Percentiles rank a stretch among this genome's conserved stretches.
phyloP scores from a whole-genome alignment of 1,140 invertebrate species.

The Trichonephila clavata region DNA sequence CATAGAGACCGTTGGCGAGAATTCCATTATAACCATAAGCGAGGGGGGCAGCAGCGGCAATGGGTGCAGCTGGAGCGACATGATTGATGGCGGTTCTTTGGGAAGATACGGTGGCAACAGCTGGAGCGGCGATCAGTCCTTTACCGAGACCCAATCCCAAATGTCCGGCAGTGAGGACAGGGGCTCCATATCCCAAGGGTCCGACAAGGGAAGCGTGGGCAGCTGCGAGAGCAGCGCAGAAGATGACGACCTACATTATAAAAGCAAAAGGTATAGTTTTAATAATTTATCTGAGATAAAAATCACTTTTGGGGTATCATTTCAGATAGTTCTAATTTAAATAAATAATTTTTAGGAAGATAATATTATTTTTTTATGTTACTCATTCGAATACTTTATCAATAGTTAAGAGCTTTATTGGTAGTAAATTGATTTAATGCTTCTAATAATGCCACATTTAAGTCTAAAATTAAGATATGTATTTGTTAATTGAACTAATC shows the following conservation, averaged over 20 bases:
- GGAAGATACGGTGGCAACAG: neutral
- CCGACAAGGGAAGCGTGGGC: neutral
- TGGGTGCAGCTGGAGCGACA: neutral
- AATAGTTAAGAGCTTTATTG: too few species aligned
- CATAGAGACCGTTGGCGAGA: neutral
- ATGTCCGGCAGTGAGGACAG: neutral
- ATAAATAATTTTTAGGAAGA: too few species aligned
- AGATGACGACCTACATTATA: neutral
- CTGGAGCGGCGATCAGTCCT: slow-evolving; percentile 6
- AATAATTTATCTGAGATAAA: too few species aligned
- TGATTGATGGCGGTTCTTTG: slow-evolving; percentile 26
- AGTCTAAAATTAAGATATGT: too few species aligned
- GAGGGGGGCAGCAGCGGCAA: neutral
- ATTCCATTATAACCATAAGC: neutral
- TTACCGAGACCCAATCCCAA: neutral
- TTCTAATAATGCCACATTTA: too few species aligned
- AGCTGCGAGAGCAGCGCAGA: slow-evolving; percentile 7
- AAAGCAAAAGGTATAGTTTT: neutral
- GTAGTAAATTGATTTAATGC: too few species aligned
- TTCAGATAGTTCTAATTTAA: too few species aligned
- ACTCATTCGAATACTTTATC: too few species aligned
- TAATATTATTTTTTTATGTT: too few species aligned
- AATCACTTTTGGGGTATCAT: too few species aligned
- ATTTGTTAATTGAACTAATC: too few species aligned
- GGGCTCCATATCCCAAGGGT: neutral